phyloP scores from a whole-genome alignment of 53 echinoderm and acorn worm species.

The Glandiceps talaboti region DNA sequence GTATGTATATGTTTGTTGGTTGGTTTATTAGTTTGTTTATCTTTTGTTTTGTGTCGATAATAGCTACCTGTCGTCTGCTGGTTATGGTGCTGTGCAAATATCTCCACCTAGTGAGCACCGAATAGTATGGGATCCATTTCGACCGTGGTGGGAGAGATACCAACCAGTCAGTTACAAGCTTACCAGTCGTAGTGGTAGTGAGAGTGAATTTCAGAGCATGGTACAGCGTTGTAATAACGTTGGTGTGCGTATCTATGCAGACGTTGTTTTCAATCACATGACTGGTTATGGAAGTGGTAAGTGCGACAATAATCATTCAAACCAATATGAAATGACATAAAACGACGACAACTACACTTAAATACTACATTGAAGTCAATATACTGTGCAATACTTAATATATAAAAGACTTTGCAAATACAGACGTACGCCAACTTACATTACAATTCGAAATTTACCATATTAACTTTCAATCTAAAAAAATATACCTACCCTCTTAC shows the following conservation, averaged over 20 bases:
- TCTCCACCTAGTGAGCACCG: constrained; percentile 63
- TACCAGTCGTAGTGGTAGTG: constrained; percentile 50
- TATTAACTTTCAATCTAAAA: too few relatives aligned
- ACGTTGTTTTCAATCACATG: constrained; percentile 86
- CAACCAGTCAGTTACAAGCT: constrained; percentile 65
- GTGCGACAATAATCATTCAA: too few relatives aligned
- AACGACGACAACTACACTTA: too few relatives aligned
- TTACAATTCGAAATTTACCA: too few relatives aligned
- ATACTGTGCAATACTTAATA: too few relatives aligned
- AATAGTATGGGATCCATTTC: constrained; percentile 13
- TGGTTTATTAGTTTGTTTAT: too few relatives aligned
- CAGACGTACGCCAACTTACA: too few relatives aligned
- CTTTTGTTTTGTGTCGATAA: not conserved
- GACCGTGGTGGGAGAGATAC: constrained; percentile 78
- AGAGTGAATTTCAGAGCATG: constrained; percentile 58
- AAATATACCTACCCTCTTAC: too few relatives aligned
- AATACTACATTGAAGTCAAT: too few relatives aligned
- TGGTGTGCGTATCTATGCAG: constrained; percentile 63
- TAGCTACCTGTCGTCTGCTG: not conserved
- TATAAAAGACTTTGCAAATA: too few relatives aligned
- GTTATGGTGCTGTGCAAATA: constrained; percentile 59
- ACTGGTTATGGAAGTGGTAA: not conserved
- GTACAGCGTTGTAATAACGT: constrained; percentile 57
- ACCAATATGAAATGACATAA: too few relatives aligned
- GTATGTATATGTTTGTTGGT: not conserved